Evolutionary conservation across 2,113 vertebrate genomes (phyloP), one percentile per base, ranked within the genome.

Genomic region (Syngnathus typhle): DNA sequence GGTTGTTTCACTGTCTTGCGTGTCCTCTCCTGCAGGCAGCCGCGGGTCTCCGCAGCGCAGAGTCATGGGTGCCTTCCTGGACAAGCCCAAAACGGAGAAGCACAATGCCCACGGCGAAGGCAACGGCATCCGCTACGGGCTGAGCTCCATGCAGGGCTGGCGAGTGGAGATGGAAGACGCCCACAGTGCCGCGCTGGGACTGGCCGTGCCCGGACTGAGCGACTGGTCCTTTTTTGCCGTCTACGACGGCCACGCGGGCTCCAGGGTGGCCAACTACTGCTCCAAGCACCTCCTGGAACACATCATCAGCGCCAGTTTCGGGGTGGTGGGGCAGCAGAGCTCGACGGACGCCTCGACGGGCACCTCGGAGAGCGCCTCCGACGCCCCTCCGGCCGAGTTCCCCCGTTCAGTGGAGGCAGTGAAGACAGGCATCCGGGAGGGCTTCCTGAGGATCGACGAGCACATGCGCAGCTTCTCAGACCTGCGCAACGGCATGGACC

Each of bases 81-180:
- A 99, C 89, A 99, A 99, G 88, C 97, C 96, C 92, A 98, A 98
- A 93, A 99, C 96, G 7, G 96, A 99, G 79, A 99, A 99, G 84
- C 94, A 96, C 85, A 98, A 95, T 82, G 93, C 90, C 32, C 95
- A 94, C 1, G 96, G 95, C 71, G 92, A 94, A 76, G 96, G 96
- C 54, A 99, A 98, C 47, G 93, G 94, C 68, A 89, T 99, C 80
- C 94, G 92, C 73, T 99, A 93, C 0, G 97, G 95, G 77, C 92
- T 99, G 77, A 99, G 96, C 93, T 98, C 95, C 85, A 99, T 99
- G 97, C 97, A 99, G 89, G 97, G 97, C 55, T 99, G 97, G 97
- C 87, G 96, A 87, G 96, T 98, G 85, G 97, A 99, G 82, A 99
- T 99, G 97, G 97, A 99, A 90, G 96, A 99, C 56, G 96, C 97